Base-by-base conservation (phyloP, 1,140 invertebrate species). In the Vollenhovia emeryi region DNA sequence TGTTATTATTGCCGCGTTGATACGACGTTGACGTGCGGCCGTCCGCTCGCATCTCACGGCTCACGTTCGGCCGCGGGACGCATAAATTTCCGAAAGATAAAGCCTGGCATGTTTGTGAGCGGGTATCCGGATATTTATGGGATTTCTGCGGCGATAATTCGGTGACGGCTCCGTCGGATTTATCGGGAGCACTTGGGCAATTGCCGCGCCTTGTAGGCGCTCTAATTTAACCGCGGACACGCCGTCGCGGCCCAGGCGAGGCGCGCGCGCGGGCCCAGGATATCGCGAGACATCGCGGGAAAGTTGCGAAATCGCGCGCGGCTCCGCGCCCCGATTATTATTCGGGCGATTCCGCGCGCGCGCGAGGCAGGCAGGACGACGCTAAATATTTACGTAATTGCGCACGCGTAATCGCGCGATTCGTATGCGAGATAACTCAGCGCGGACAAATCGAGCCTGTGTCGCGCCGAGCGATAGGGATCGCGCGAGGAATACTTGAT, bases 81-180 rank as follows among this genome's bases (percentile, higher is more conserved):
- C 57, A 76, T 84, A 80, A 86, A 86, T 84, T 79, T 69, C n/a
- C 60, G 68, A 69, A 59, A 78, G 85, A 86, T 86, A 86, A 86
- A 84, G 33, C 21, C 40, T 84, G 43, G 62, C 62, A 50, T 86
- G 80, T 86, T 86, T 86, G 60, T 78, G 50, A 75, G 8, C 30
- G 18, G 6, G 76, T 43, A n/a, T 13, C 21, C 27, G 45, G 71
- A 86, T 75, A 86, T 86, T 86, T 86, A 86, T 86, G 85, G 80
- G 62, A 74, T 84, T 69, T 60, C 57, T 62, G 48, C 30, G 45
- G 40, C 57, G 80, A 86, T 86, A 84, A 84, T 86, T 75, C 52
- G 57, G 24, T 36, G 68, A 75, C 78, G 5, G 55, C 33, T 55
- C 18, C 68, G 18, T 24, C 52, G 21, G 43, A 74, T 33, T 84